Base-by-base conservation (phyloP, 2,888 invertebrate species). In the Oligia latruncula region DNA sequence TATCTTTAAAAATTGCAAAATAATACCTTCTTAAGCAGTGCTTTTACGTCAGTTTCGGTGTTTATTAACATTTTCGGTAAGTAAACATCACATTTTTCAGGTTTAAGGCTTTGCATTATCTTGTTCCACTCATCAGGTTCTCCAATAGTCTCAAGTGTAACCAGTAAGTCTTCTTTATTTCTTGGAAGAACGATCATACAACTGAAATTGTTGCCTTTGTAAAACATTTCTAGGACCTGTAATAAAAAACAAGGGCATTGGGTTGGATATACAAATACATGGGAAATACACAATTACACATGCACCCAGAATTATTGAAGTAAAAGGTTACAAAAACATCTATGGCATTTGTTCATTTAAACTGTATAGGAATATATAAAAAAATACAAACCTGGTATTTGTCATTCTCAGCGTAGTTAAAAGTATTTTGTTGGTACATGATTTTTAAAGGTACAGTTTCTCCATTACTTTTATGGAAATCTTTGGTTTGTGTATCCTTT, bases 201-300 rank as follows among this genome's bases (percentile, higher is more conserved):
- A 23, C 89, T 90, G 62, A 91, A 91, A 43, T 91, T 88, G 1
- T 62, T 20, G 35, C 88, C 89, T 78, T 91, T 86, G 84, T 94
- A 94, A 0, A 40, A n/a, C 76, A 93, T 78, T 86, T 90, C 78
- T 11, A 94, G 68, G 1, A 88, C 84, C 94, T 94, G 88, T 70
- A 92, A 90, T 71, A 83, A 52, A 4, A 35, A 62, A 43, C 5
- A 75, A 55, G 3, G 5, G 8, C 9, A 68, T 58, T 9, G 2
- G 0, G 8, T 71, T 55, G 8, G 1, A 0, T 66, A 11, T 35
- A 13, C 23, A 23, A 43, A 20, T 35, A n/a, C 6, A 40, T 20
- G 71, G 71, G 23, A 3, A 40, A 17, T 40, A 40, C 23, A 40
- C 11, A 65, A 65, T 5, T n/a, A 9, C 20, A 55, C 15, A 43